These are phyloP conservation scores for Gryllus longicercus DNA, from an alignment of 2,888 invertebrate species.

Conservation along the genomic window DNA sequence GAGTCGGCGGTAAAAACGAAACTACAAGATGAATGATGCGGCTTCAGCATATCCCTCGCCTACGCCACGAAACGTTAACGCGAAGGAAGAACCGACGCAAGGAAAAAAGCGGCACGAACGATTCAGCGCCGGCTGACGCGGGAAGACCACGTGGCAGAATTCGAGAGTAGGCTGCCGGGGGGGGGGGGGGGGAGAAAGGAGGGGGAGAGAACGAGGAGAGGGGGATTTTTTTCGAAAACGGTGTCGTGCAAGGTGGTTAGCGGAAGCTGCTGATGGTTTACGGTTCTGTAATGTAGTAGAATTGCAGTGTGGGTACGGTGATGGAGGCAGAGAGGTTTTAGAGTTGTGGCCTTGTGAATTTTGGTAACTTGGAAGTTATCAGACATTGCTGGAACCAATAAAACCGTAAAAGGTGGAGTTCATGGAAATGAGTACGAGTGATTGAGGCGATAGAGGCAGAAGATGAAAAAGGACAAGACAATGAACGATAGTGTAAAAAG, in stretches of 20 bases:
- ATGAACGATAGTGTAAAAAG: too few relatives aligned
- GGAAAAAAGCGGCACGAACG: neutral
- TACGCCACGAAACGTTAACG: neutral
- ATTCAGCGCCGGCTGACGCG: neutral
- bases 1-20: neutral
- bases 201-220: neutral
- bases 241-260: conserved; percentile 22
- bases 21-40: conserved; percentile 21
- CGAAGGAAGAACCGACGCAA: neutral
- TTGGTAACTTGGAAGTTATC: too few relatives aligned
- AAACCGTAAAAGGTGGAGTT: too few relatives aligned
- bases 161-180: conserved; percentile 20
- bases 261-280: conserved; percentile 30
- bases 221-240: neutral
- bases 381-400: too few relatives aligned
- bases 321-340: neutral
- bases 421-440: too few relatives aligned
- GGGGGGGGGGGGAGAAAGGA: neutral
- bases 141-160: conserved; percentile 18
- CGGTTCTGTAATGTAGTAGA: conserved; percentile 17
- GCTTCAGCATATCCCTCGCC: neutral
- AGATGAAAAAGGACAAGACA: too few relatives aligned
- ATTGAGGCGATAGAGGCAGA: too few relatives aligned
- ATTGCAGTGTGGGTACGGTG: neutral
- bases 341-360: too few relatives aligned